Percentiles rank a stretch among this genome's conserved stretches.
phyloP scores from a whole-genome alignment of 1,140 invertebrate species.

The Diorhabda sublineata region DNA sequence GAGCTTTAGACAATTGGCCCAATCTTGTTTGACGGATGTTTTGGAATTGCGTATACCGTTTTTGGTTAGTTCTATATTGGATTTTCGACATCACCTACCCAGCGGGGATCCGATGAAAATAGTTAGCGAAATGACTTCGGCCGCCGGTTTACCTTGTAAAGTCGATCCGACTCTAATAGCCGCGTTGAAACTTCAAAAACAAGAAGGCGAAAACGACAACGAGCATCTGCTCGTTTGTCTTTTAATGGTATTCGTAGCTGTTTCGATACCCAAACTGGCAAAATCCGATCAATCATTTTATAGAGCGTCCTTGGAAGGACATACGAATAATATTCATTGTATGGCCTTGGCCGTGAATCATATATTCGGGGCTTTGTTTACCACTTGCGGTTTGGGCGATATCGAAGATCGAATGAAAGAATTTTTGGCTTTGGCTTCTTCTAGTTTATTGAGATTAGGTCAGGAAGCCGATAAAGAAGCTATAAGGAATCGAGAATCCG shows the following conservation, averaged over 20 bases:
- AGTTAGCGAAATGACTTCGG: conserved; percentile 95
- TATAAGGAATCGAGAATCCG: conserved; percentile 90
- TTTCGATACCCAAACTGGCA: conserved; percentile 95
- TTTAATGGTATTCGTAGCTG: conserved; percentile 97
- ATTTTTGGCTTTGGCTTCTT: conserved; percentile 94
- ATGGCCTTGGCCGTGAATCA: conserved; percentile 95
- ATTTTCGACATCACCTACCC: conserved; percentile 90
- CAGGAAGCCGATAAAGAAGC: conserved; percentile 94
- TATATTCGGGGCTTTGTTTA: conserved; percentile 94
- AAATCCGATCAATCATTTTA: conserved; percentile 85
- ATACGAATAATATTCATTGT: conserved; percentile 97
- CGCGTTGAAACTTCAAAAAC: conserved; percentile 82
- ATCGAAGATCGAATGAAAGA: conserved; percentile 98
- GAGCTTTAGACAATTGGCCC: conserved; percentile 89
- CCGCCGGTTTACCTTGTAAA: conserved; percentile 87
- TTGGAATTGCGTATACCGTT: conserved; percentile 95
- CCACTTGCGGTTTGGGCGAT: conserved; percentile 90
- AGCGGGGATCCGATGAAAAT: conserved; percentile 88
- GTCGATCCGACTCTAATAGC: conserved; percentile 92
- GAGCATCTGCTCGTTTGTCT: conserved; percentile 94
- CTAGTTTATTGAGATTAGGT: conserved; percentile 87
- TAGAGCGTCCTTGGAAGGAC: conserved; percentile 86
- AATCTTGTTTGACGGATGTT: conserved; percentile 91
- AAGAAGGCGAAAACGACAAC: conserved; percentile 68
- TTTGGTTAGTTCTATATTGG: conserved; percentile 87